Conservation (phyloP, 2,113 vertebrate genomes). For the Solea solea region DNA sequence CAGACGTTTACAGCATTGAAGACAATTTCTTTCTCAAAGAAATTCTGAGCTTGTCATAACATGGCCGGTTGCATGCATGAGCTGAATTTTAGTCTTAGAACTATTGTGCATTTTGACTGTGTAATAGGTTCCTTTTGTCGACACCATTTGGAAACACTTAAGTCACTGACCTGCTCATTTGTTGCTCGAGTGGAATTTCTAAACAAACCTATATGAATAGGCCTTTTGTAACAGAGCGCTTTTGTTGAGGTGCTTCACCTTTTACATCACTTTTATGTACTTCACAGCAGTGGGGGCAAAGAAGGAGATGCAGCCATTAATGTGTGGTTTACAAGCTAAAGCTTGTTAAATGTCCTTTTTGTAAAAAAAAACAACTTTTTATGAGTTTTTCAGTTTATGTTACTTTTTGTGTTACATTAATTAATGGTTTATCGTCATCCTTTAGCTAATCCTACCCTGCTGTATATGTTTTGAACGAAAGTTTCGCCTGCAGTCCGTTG, state of each 20-base stretch:
- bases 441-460: no score
- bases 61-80: neutral
- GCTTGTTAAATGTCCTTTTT: conserved; percentile 15
- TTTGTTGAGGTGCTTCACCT: conserved; percentile 29
- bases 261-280: conserved; percentile 3
- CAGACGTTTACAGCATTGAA: neutral
- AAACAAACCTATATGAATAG: conserved; percentile 43
- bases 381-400: no score
- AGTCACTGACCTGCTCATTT: conserved; percentile 33
- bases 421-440: no score
- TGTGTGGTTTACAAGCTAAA: conserved; percentile 28
- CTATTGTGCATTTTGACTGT: conserved; percentile 1
- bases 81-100: neutral
- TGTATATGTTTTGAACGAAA: no score
- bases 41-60: conserved; percentile 25
- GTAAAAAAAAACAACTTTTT: no score
- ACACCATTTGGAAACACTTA: conserved; percentile 51
- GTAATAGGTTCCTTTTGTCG: conserved; percentile 15
- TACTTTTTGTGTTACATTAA: no score
- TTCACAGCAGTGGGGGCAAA: neutral
- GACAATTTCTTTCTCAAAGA: neutral
- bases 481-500: no score
- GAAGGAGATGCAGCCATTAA: conserved; percentile 5
- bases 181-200: conserved; percentile 11
- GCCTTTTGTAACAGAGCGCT: conserved; percentile 23